A percentile compares a stretch with the other conserved stretches of the same genome.
Conservation (phyloP, 2,797 vertebrate genomes). For the Hipposideros larvatus region DNA sequence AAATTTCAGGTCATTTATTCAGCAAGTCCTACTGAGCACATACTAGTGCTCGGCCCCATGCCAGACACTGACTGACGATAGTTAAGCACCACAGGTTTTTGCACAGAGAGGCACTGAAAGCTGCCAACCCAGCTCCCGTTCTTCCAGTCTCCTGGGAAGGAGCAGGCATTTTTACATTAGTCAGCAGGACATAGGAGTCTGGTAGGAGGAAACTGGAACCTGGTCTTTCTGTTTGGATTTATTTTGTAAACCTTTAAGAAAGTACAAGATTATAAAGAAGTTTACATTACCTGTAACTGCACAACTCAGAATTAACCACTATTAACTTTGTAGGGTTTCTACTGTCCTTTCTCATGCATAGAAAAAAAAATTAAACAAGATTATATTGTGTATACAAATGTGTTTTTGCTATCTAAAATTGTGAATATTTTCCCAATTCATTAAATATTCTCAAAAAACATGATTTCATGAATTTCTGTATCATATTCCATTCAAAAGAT, state of each 20-base stretch:
- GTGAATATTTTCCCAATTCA: not conserved
- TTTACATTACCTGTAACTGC: not conserved
- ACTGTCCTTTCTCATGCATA: not conserved
- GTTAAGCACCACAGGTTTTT: not conserved
- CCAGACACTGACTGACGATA: not conserved
- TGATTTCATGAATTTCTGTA: conserved; percentile 21
- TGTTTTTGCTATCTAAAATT: conserved; percentile 36
- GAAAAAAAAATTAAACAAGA: conserved; percentile 32
- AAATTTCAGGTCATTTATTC: not conserved
- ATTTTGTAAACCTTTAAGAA: conserved; percentile 36
- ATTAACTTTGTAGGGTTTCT: not conserved
- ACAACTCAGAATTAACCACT: not conserved
- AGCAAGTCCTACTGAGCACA: not conserved
- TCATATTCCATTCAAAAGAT: conserved; percentile 26
- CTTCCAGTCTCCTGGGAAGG: not conserved
- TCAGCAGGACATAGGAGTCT: not conserved
- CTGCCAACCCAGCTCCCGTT: not conserved
- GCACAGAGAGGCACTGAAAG: not conserved
- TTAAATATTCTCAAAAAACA: not conserved
- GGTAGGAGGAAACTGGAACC: not conserved
- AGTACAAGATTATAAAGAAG: conserved; percentile 36
- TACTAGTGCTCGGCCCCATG: not conserved
- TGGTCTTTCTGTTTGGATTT: not conserved
- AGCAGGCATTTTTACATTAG: not conserved
- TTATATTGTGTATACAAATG: conserved; percentile 32